Base-by-base conservation (phyloP, 1,140 invertebrate species). In the Agraylea sexmaculata region DNA sequence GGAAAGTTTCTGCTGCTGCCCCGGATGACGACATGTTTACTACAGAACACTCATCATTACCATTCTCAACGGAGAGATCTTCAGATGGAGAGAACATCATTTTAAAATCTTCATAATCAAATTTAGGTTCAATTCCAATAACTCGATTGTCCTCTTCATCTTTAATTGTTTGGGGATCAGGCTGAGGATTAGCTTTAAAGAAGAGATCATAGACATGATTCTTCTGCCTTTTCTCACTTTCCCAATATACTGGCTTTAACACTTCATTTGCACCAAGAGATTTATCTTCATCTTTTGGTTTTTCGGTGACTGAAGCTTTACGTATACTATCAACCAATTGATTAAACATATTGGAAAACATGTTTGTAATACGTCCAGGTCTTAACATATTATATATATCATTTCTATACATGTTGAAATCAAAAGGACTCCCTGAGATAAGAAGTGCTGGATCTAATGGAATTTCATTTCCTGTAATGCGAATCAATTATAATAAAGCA, bases 391-490 rank as follows among this genome's bases (percentile, higher is more conserved):
- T 39, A 25, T 50, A 46, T 31, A 50, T 25, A 41, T 45, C 39
- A 36, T 27, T 40, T 40, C 32, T 39, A 37, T 47, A 41, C 13
- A 50, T 25, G 21, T 50, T 50, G 40, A 46, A 50, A 42, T 50
- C 48, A 42, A 50, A 50, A 8, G 48, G 48, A 46, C 42, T 44
- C 34, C 44, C 38, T 8, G 48, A 40, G 36, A 50, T 50, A 29
- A 50, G 48, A n/a, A 60, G 52, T 19, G 59, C 64, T 43, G 63
- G 62, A 45, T 62, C 64, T 56, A 64, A 63, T 66, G 62, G 38
- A 55, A 59, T 60, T 53, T 53, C 59, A 57, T 59, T 54, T 58
- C 63, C 64, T 67, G 62, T 58, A 66, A 63, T 60, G 63, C 53
- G 52, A 60, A 64, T 62, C 45, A 42, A 47, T 45, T 47, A 50